These are phyloP conservation scores for Cactoblastis cactorum DNA, from an alignment of 2,888 invertebrate species.

Conservation along the genomic window DNA sequence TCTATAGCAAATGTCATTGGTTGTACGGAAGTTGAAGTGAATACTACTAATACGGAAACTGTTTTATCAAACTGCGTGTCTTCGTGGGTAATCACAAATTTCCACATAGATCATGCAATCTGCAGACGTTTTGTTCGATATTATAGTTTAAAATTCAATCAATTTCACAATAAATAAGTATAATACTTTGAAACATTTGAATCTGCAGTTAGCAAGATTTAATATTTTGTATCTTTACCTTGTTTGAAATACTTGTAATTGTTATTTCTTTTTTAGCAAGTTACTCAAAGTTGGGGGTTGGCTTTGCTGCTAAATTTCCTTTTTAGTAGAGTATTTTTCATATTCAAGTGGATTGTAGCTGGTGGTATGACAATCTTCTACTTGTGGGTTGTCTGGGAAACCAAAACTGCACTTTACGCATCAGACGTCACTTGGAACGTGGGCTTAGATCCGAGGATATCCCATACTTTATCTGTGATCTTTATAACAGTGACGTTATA, in stretches of 20 bases:
- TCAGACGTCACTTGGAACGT: slow-evolving; percentile 85
- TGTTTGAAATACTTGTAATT: too few relatives aligned
- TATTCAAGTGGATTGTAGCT: slow-evolving; percentile 88
- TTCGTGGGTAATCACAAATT: slow-evolving; percentile 61
- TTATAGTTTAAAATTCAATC: too few relatives aligned
- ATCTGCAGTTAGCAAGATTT: too few relatives aligned
- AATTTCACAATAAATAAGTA: too few relatives aligned
- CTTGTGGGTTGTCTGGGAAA: slow-evolving; percentile 82
- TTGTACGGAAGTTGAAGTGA: slow-evolving; percentile 48
- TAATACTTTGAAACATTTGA: too few relatives aligned
- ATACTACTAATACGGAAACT: slow-evolving; percentile 35
- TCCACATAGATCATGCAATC: neutral
- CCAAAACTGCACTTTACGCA: slow-evolving; percentile 77
- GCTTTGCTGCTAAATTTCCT: slow-evolving; percentile 86
- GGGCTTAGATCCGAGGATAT: slow-evolving; percentile 82
- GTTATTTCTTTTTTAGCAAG: slow-evolving; percentile 82
- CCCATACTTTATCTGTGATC: slow-evolving; percentile 86
- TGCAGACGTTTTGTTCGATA: neutral
- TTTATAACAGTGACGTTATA: slow-evolving; percentile 88
- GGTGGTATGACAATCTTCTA: slow-evolving; percentile 82
- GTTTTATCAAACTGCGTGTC: slow-evolving; percentile 69
- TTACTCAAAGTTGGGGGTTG: slow-evolving; percentile 84
- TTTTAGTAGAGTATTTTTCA: slow-evolving; percentile 91
- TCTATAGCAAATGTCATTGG: slow-evolving; percentile 83
- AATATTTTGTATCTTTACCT: too few relatives aligned